Base-by-base conservation (phyloP, 1,140 invertebrate genomes). In the Rhopalosiphum padi region DNA sequence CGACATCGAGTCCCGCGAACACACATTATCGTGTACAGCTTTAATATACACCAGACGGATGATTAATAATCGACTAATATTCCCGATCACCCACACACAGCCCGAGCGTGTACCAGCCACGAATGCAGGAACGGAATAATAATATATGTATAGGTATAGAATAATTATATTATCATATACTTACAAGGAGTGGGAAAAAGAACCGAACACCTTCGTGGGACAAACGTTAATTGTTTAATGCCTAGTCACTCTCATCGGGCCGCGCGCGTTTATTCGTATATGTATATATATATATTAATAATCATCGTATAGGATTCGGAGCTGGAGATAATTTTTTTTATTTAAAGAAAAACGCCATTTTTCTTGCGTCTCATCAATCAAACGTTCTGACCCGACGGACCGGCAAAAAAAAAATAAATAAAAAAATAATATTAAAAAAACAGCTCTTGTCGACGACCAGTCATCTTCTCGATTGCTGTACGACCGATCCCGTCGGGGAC, bases 61-160 rank as follows among this genome's bases (percentile, higher is more conserved):
- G 68, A 91, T 83, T 91, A 91, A 91, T 83, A 83, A 51, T 83
- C 90, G 43, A 83, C 41, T 91, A 91, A 91, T 91, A 91, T 82
- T 82, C 25, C 68, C 68, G 23, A 91, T 83, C 90, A 37, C 46
- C 90, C n/a, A 51, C 90, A n/a, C 35, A 41, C 15, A 37, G 0
- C 35, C 41, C 35, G 41, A 18, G 23, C 35, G 23, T 68, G 60
- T 35, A 55, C 18, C 90, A 25, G 22, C 88, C 11, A 2, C 30
- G 21, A 41, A 30, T 35, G 0, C 88, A 11, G 7, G 35, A 55
- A 9, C 30, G 23, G 51, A 35, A 37, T 25, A 41, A 43, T 41
- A 23, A 41, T 55, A 35, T 35, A 21, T 35, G 6, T 83, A 41
- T 11, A 60, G 25, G 25, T 60, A 23, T 25, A 25, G 4, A 30